Evolutionary conservation across 2,888 invertebrate species (phyloP), one percentile per base, ranked within the genome.

Genomic region (Diachrysia chrysitis): DNA sequence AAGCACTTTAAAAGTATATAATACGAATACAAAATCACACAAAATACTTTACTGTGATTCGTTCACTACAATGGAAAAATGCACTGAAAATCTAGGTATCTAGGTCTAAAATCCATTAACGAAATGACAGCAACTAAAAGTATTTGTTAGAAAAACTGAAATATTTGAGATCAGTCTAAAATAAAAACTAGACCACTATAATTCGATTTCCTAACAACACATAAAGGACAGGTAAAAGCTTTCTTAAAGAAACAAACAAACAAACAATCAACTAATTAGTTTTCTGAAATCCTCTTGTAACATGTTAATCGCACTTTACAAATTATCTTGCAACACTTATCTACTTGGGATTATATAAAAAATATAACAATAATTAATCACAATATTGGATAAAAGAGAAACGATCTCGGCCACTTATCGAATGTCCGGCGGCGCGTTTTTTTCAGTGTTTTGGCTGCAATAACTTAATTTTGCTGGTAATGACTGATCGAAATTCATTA

Each of bases 241-340:
- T 42, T 7, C 5, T 5, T 16, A 14, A 16, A 42, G n/a, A 16
- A 4, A 16, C 14, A 42, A n/a, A 42, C 37, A 42, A n/a, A n/a
- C n/a, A 42, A 42, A 42, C n/a, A 42, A 42, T n/a, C n/a, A n/a
- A 42, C 42, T 42, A 42, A 42, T 42, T 42, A n/a, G n/a, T n/a
- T n/a, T 0, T 16, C n/a, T n/a, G 6, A 42, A 42, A 42, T 42
- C n/a, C 42, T n/a, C 37, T 37, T 14, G 37, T 37, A 14, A 37
- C 12, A n/a, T 42, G 2, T n/a, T 42, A 42, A 42, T 42, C n/a
- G n/a, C n/a, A 32, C n/a, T n/a, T 6, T n/a, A n/a, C 42, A n/a
- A 42, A n/a, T 42, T n/a, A 42, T 42, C 2, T 42, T 42, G 42
- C 14, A 37, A 1, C n/a, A 6, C n/a, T 42, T 42, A 42, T 12